A percentile compares a stretch with the other conserved stretches of the same genome.
Conservation (phyloP, 2,888 invertebrate species). For the Cheilosia urbana region DNA sequence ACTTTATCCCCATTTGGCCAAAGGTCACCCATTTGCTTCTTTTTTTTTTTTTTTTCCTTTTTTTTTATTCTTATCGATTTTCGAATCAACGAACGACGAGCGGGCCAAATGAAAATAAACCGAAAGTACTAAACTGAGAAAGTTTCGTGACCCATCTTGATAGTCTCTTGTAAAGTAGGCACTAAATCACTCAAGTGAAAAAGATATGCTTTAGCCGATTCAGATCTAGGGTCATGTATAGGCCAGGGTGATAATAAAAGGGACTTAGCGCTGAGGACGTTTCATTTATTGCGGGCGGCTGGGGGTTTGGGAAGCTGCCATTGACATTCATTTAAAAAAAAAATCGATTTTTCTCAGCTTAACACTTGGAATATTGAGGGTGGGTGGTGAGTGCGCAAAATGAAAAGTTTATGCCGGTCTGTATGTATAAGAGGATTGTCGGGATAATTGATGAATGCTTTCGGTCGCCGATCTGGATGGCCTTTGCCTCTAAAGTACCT, state of each 20-base stretch:
- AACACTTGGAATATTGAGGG: no score
- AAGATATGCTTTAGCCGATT: constrained; percentile 56
- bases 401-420: no score
- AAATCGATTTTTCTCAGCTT: no score
- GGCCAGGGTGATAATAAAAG: background rate
- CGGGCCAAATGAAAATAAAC: background rate
- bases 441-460: no score
- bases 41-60: background rate
- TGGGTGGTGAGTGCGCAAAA: no score
- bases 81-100: constrained; percentile 12
- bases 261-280: background rate
- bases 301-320: no score
- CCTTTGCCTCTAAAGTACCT: no score
- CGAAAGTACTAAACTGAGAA: constrained; percentile 25
- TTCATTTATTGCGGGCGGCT: background rate
- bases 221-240: constrained; percentile 52
- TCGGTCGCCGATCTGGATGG: no score
- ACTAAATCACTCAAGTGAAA: constrained; percentile 65
- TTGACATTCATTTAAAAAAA: no score
- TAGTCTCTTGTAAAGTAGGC: constrained; percentile 59
- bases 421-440: no score
- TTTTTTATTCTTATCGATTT: constrained; percentile 26
- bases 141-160: constrained; percentile 61
- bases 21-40: constrained; percentile 44
- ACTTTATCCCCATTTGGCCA: constrained; percentile 34